These are phyloP conservation scores for Tolypeutes matacus DNA, from an alignment of 2,797 vertebrate genomes.

Conservation along the genomic window DNA sequence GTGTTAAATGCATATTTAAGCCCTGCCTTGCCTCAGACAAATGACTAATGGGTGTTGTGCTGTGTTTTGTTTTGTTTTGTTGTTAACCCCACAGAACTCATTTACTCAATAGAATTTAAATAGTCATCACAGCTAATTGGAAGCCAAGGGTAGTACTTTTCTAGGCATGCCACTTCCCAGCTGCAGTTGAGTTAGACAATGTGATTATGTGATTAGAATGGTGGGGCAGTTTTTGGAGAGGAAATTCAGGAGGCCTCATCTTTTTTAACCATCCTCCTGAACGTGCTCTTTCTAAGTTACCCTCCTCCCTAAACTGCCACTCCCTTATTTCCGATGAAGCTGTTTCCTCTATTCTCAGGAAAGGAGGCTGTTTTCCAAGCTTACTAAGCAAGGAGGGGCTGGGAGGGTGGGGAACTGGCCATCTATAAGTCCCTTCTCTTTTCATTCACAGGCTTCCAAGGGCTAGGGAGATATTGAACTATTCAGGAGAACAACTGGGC, in stretches of 20 bases:
- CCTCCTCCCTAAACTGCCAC: background rate
- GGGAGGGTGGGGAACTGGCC: background rate
- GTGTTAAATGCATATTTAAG: constrained; percentile 39
- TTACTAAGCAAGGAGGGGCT: background rate
- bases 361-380: background rate
- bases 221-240: background rate
- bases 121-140: constrained; percentile 52
- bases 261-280: too few species aligned
- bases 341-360: background rate
- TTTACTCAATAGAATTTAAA: constrained; percentile 72
- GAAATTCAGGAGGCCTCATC: background rate
- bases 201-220: background rate
- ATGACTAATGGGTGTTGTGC: constrained; percentile 53
- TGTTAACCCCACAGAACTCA: constrained; percentile 66
- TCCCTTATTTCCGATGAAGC: background rate
- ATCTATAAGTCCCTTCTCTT: background rate
- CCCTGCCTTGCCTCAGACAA: constrained; percentile 34
- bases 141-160: background rate
- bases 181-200: background rate
- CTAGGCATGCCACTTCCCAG: background rate
- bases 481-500: background rate
- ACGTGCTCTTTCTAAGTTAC: background rate
- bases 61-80: constrained; percentile 14
- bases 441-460: background rate
- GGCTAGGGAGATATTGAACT: background rate